Base-by-base conservation (phyloP, 2,113 vertebrate species). In the Rhegmatorhina hoffmannsi region DNA sequence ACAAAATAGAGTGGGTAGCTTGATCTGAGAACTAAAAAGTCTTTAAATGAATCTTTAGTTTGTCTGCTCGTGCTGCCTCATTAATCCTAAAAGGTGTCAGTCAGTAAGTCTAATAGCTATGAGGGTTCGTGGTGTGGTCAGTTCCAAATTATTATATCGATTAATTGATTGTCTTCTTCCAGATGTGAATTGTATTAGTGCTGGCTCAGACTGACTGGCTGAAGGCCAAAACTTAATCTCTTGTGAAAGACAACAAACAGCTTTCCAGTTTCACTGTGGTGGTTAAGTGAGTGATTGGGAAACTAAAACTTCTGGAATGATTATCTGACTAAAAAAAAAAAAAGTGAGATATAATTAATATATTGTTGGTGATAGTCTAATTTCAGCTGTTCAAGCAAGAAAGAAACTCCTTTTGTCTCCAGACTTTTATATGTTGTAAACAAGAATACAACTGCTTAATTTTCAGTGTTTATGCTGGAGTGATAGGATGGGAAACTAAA, bases 131-230 rank as follows among this genome's bases (percentile, higher is more conserved):
- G 88, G 85, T 89, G 84, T 90, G 96, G 97, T 97, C 97, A 98
- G 96, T 97, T 98, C 97, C 96, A 98, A 97, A 98, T 98, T 97
- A 97, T 94, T 94, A 92, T 97, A 98, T 98, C 98, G 98, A 98
- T 98, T 98, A 98, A 98, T 98, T 98, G 97, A 98, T 97, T 97
- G 88, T 86, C 95, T 97, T 97, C 95, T 97, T 98, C 94, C 91
- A 97, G 89, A 97, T 97, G 97, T 97, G 97, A 98, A 97, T 95
- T 97, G 91, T 97, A 96, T 97, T 97, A 97, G 66, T 60, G 70
- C 80, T 96, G 92, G 94, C 87, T 96, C 91, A 96, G 93, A 84
- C 46, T 43, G 50, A 14, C 73, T 98, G 97, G 94, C 90, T 79
- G 36, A 85, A 83, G 38, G 83, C 97, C 97, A 97, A 77, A 92